Conservation (phyloP, 2,113 vertebrate genomes). For the Dicentrarchus labrax region DNA sequence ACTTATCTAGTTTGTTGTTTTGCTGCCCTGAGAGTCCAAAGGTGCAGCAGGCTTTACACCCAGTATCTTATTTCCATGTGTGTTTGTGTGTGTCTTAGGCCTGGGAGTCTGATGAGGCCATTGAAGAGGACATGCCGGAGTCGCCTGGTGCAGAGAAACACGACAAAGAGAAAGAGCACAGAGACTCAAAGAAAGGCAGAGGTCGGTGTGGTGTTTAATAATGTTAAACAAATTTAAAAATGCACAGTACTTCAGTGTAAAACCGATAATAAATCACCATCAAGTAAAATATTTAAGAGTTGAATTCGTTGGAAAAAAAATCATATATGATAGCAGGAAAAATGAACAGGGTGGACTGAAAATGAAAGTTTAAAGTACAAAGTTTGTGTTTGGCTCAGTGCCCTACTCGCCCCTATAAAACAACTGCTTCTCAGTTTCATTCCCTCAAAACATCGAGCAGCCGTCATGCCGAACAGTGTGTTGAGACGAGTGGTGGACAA, state of each 20-base stretch:
- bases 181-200: slow-evolving; percentile 90
- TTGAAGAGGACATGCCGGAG: slow-evolving; percentile 94
- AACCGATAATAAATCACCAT: neutral
- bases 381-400: neutral
- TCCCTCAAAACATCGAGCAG: neutral
- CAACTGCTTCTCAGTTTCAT: neutral
- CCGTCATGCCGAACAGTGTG: slow-evolving; percentile 20
- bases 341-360: neutral
- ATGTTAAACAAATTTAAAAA: neutral
- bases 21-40: slow-evolving; percentile 8
- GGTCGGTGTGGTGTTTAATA: slow-evolving; percentile 59
- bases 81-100: slow-evolving; percentile 77
- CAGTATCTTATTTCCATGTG: neutral
- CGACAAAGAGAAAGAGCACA: slow-evolving; percentile 90
- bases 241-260: neutral
- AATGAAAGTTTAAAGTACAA: neutral
- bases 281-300: neutral
- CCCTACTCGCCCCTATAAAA: slow-evolving; percentile 11
- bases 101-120: slow-evolving; percentile 89
- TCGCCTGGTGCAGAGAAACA: slow-evolving; percentile 91
- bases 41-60: slow-evolving; percentile 6
- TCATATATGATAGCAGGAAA: neutral
- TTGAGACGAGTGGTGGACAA: slow-evolving; percentile 39
- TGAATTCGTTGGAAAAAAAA: neutral
- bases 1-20: neutral